Evolutionary conservation across 2,888 invertebrate species (phyloP).

Genomic region (Dryomyza anilis): DNA sequence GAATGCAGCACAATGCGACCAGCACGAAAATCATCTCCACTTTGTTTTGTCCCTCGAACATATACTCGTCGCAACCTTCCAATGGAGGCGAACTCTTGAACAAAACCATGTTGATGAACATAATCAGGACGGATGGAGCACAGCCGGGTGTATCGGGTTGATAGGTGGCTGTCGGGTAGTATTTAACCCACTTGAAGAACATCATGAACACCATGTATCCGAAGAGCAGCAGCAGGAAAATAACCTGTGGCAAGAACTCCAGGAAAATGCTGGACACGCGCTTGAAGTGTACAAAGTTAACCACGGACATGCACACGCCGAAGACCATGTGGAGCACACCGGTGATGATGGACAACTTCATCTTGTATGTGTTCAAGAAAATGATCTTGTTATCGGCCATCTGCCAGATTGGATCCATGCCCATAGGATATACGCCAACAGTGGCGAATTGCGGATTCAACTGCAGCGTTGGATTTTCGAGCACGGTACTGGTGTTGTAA

Average conservation of each 20-base stretch:
- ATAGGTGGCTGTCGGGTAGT: constrained; percentile 63
- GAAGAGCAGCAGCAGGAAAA: constrained; percentile 87
- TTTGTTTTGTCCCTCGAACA: constrained; percentile 73
- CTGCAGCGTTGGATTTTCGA: constrained; percentile 63
- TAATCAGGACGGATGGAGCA: constrained; percentile 78
- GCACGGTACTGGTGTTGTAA: constrained; percentile 65
- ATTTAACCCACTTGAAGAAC: constrained; percentile 89
- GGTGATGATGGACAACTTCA: constrained; percentile 93
- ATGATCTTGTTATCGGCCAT: constrained; percentile 89
- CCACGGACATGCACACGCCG: constrained; percentile 84
- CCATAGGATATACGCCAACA: constrained; percentile 72
- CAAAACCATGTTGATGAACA: constrained; percentile 82
- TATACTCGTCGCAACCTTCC: constrained; percentile 65
- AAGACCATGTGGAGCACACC: constrained; percentile 95
- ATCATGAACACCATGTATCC: constrained; percentile 91
- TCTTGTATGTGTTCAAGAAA: constrained; percentile 94
- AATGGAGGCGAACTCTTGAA: constrained; percentile 64
- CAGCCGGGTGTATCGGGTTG: constrained; percentile 62
- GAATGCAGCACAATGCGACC: constrained; percentile 82
- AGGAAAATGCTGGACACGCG: constrained; percentile 73
- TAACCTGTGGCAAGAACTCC: constrained; percentile 89
- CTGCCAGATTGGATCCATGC: constrained; percentile 82
- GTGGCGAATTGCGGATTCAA: constrained; percentile 68
- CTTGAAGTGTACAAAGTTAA: constrained; percentile 78
- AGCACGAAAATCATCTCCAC: constrained; percentile 82